Percentiles rank a stretch among this genome's conserved stretches.
Evolutionary conservation across 2,113 vertebrate species (phyloP).

Genomic region (Tachuris rubrigastra): DNA sequence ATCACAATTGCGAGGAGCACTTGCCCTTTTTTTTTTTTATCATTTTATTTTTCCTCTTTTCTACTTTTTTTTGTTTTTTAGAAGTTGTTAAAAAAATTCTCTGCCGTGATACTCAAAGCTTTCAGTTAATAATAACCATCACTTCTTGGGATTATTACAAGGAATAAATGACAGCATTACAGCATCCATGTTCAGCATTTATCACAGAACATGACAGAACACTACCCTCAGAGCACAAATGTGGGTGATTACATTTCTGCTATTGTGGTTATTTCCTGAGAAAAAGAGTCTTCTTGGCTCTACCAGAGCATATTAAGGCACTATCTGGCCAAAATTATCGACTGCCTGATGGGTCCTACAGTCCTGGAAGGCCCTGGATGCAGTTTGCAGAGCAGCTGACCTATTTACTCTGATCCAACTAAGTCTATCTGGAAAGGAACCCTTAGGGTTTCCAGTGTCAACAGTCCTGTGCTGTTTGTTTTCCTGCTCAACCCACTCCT

Average conservation of each 20-base stretch:
- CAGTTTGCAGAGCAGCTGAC: neutral
- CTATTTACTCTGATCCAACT: neutral
- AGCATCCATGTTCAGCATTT: neutral
- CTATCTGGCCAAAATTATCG: neutral
- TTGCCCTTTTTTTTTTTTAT: too few relatives aligned
- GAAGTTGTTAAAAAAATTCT: neutral
- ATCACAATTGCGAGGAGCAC: accelerated
- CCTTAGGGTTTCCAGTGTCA: slow-evolving; percentile 14
- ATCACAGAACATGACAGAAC: neutral
- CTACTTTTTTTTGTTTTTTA: neutral
- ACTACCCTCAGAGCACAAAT: neutral
- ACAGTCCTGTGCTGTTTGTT: neutral
- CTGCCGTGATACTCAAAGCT: neutral
- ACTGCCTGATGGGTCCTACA: neutral
- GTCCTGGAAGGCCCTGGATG: slow-evolving; percentile 1
- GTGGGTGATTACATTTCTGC: neutral
- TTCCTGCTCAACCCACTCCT: neutral
- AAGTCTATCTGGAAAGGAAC: neutral
- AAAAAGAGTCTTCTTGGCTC: neutral
- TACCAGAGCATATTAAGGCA: neutral
- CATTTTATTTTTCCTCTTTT: neutral
- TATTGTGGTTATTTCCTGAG: neutral
- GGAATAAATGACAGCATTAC: neutral
- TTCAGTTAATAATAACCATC: neutral
- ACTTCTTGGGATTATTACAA: neutral